Evolutionary conservation across 1,140 invertebrate species (phyloP).

Genomic region (Euura saliciscinereae): DNA sequence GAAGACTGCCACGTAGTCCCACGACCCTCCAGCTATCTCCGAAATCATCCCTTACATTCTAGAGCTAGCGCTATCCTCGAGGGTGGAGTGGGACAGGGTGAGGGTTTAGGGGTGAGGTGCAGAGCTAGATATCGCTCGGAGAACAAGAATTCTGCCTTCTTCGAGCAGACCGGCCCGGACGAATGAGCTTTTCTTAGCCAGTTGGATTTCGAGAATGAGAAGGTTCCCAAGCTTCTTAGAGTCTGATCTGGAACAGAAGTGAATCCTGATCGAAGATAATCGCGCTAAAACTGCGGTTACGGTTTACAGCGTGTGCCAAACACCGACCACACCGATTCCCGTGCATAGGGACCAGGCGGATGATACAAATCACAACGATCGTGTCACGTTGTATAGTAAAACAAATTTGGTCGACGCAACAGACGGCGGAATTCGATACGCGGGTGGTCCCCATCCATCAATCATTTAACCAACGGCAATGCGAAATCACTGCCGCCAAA

Average conservation of each 20-base stretch:
- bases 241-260: background rate
- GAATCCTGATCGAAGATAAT: background rate
- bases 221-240: background rate
- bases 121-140: background rate
- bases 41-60: constrained; percentile 61
- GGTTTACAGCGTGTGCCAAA: background rate
- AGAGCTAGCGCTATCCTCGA: constrained; percentile 47
- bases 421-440: background rate
- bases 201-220: background rate
- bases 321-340: background rate
- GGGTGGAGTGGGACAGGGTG: constrained; percentile 44
- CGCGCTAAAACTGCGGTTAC: background rate
- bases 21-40: constrained; percentile 60
- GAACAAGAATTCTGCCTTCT: constrained; percentile 3
- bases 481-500: background rate
- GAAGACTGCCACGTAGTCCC: constrained; percentile 29
- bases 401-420: background rate
- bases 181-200: background rate
- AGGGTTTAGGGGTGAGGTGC: constrained; percentile 19
- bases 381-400: background rate
- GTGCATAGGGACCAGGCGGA: background rate
- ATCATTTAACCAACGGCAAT: background rate
- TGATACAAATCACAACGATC: background rate
- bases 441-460: background rate
- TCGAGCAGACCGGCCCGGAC: background rate